Evolutionary conservation across 2,797 vertebrate genomes (phyloP).

Genomic region (Meda fulgida): DNA sequence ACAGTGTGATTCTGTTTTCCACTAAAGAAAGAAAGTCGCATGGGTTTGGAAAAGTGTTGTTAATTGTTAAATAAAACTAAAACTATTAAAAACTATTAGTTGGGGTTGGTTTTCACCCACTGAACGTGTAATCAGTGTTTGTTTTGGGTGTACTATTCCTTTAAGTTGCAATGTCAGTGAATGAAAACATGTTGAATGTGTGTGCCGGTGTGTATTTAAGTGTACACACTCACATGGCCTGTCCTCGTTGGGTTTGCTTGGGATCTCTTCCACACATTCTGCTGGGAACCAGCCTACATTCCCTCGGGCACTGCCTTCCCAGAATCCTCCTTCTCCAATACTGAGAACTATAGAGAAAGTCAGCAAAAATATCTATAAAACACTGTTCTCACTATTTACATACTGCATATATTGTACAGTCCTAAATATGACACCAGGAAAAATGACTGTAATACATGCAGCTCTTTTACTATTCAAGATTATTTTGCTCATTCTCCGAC

Average conservation of each 20-base stretch:
- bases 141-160: not conserved
- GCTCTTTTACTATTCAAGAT: not conserved
- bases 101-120: too few relatives aligned
- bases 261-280: slow-evolving; percentile 88
- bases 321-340: slow-evolving; percentile 88
- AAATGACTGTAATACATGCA: not conserved
- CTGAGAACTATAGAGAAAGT: slow-evolving; percentile 78
- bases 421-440: not conserved
- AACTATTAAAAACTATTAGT: not conserved
- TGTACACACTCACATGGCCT: slow-evolving; percentile 80
- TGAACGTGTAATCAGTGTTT: too few relatives aligned
- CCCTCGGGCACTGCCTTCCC: slow-evolving; percentile 87
- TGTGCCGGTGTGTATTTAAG: slow-evolving; percentile 12
- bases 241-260: slow-evolving; percentile 79
- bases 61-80: not conserved
- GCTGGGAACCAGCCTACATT: slow-evolving; percentile 89
- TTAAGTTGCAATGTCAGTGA: slow-evolving; percentile 7
- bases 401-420: not conserved
- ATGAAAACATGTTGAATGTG: not conserved
- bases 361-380: not conserved
- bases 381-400: slow-evolving; percentile 3
- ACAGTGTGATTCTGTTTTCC: not conserved
- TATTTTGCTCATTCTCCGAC: not conserved
- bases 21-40: not conserved
- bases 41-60: not conserved